These are phyloP conservation scores for Anomalospiza imberbis DNA, from an alignment of 2,797 vertebrate genomes.

Conservation along the genomic window DNA sequence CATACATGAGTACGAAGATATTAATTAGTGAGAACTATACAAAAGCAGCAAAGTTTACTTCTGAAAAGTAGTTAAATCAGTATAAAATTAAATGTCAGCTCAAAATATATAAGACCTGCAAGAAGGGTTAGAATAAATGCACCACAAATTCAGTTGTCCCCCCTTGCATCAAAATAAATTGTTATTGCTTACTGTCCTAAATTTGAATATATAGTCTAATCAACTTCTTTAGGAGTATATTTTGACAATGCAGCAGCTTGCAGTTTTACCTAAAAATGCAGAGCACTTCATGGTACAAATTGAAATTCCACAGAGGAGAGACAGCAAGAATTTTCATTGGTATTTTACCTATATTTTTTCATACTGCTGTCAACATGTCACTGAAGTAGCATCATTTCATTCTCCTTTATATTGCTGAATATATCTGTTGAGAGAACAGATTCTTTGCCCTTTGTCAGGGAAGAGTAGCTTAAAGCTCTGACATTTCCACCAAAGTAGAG, in stretches of 20 bases:
- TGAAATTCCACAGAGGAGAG: constrained; percentile 9
- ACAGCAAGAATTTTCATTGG: neutral
- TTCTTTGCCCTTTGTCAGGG: neutral
- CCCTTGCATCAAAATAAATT: neutral
- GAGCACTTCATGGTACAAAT: neutral
- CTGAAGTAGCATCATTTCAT: neutral
- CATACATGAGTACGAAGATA: neutral
- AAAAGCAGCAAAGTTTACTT: neutral
- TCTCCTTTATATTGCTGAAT: neutral
- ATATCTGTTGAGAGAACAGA: neutral
- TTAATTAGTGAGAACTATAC: neutral
- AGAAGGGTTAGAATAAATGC: neutral
- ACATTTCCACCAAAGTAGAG: neutral
- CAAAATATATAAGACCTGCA: neutral
- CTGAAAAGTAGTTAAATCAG: neutral
- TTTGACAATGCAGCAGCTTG: neutral
- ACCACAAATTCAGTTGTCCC: neutral
- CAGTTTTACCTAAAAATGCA: constrained; percentile 16
- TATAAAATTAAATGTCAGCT: neutral
- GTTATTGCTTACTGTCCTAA: neutral
- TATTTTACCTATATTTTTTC: neutral
- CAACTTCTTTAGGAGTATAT: neutral
- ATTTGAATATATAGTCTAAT: neutral
- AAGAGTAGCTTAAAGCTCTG: neutral
- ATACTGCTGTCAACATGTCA: neutral